Evolutionary conservation across 2,888 invertebrate genomes (phyloP), one percentile per base, ranked within the genome.

Genomic region (Crematogaster levior): DNA sequence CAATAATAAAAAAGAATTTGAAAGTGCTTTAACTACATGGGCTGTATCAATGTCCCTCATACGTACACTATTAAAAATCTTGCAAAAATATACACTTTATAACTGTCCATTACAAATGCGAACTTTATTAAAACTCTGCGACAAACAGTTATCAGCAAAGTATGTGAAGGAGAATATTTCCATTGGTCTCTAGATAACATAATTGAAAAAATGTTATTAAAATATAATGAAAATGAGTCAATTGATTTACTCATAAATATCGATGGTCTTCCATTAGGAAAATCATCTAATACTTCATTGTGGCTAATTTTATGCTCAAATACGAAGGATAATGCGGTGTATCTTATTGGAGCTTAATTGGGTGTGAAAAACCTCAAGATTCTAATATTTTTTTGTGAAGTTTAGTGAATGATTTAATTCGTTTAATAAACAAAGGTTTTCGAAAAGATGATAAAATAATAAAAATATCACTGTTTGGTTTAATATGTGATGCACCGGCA

Each of bases 221-320:
- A 15, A 63, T 15, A 40, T 40, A 37, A 63, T 37, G 15, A n/a
- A n/a, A n/a, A 30, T 30, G 6, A 15, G 6, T 60, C 3, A n/a
- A 10, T 60, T n/a, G 27, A 34, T 34, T 60, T 60, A n/a, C 30
- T 60, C n/a, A 60, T 60, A n/a, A 60, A 60, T 34, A 60, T 60
- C n/a, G 30, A 60, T 15, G 40, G 61, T 46, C n/a, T 75, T n/a
- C 51, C 51, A 51, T 21, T 51, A 21, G 3, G 4, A 21, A 51
- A 51, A 51, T 51, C 51, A 3, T 51, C 51, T 6, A 1, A 75
- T 34, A 46, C 61, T 5, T 40, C 40, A 12, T 40, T 61, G 9
- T 61, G 61, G 37, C 10, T 21, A 2, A 61, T 61, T 61, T 75
- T 75, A 63, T 75, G 60, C 21, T 75, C 63, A 5, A 60, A 51